Percentiles rank a stretch among this genome's conserved stretches.
Conservation (phyloP, 2,113 vertebrate species). For the Myotis yumanensis region DNA sequence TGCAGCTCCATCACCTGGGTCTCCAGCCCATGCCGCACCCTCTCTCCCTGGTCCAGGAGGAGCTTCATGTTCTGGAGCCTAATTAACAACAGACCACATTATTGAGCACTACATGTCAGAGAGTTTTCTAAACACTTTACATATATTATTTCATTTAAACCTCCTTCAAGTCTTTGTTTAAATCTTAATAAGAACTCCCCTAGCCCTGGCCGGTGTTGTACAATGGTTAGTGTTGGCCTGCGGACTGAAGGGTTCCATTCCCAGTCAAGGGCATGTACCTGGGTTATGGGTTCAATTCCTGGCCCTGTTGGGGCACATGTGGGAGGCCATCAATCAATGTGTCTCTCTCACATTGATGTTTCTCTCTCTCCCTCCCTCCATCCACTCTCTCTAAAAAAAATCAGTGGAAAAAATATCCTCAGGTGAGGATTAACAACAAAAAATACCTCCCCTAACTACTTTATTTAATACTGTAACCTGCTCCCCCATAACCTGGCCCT, state of each 20-base stretch:
- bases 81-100: not conserved
- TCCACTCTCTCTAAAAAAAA: too few relatives aligned
- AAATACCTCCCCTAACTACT: not conserved
- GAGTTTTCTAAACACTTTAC: not conserved
- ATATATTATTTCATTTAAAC: not conserved
- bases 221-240: too few relatives aligned
- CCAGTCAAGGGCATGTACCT: too few relatives aligned
- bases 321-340: too few relatives aligned
- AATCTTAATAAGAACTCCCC: not conserved
- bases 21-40: constrained; percentile 79
- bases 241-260: too few relatives aligned
- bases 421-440: too few relatives aligned
- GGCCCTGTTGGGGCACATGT: too few relatives aligned
- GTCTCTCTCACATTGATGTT: too few relatives aligned
- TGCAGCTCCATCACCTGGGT: constrained; percentile 88
- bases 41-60: constrained; percentile 69
- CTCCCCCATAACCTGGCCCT: not conserved
- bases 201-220: too few relatives aligned
- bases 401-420: too few relatives aligned
- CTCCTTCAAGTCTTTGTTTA: not conserved
- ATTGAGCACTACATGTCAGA: not conserved
- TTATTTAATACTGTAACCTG: not conserved
- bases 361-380: too few relatives aligned
- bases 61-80: constrained; percentile 74
- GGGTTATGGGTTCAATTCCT: too few relatives aligned